A percentile compares a stretch with the other conserved stretches of the same genome.
Evolutionary conservation across 1,140 invertebrate genomes (phyloP).

Genomic region (Caenorhabditis brenneri): DNA sequence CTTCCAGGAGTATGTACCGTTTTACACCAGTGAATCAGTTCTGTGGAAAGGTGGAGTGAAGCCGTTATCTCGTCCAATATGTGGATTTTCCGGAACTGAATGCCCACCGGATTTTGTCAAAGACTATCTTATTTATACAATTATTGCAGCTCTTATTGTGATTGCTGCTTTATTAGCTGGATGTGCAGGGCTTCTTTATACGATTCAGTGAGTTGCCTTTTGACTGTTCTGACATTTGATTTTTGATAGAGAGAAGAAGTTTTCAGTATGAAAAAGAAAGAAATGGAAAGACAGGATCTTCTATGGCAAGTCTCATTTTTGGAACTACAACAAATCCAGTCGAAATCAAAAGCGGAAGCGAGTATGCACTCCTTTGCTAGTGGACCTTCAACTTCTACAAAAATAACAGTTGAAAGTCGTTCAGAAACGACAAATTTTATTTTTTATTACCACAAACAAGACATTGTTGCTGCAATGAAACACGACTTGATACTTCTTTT

Average conservation of each 20-base stretch:
- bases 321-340: neutral
- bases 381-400: constrained; percentile 15
- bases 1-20: constrained; percentile 21
- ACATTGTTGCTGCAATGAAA: neutral
- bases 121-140: constrained; percentile 27
- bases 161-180: neutral
- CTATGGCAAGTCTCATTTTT: constrained; percentile 44
- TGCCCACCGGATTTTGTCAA: constrained; percentile 35
- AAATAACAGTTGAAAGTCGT: neutral
- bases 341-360: constrained; percentile 24
- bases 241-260: neutral
- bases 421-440: constrained; percentile 14
- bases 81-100: constrained; percentile 32
- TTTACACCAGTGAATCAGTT: constrained; percentile 6
- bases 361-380: constrained; percentile 21
- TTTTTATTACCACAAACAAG: constrained; percentile 27
- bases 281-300: constrained; percentile 37
- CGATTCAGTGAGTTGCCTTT: constrained; percentile 35
- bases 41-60: constrained; percentile 20
- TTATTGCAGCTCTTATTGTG: constrained; percentile 35
- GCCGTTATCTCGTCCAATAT: neutral
- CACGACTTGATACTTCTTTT: constrained; percentile 77
- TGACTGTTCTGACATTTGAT: neutral
- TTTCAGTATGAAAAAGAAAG: constrained; percentile 20
- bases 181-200: constrained; percentile 17